Percentiles rank a stretch among this genome's conserved stretches.
Evolutionary conservation across 2,888 invertebrate genomes (phyloP).

Genomic region (Tipula confusa): DNA sequence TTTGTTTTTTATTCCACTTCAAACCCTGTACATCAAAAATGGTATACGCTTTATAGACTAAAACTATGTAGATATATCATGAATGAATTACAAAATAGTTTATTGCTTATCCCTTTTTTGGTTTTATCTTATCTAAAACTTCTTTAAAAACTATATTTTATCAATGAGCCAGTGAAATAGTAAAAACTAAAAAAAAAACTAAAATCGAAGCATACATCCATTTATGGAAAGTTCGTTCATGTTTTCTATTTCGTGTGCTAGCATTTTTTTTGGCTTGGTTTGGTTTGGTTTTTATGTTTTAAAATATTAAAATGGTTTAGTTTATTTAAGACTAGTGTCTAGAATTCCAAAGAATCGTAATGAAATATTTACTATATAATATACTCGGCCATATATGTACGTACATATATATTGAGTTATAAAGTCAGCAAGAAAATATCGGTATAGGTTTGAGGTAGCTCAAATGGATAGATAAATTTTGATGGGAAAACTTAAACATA

Average conservation of each 20-base stretch:
- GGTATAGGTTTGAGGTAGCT: background rate
- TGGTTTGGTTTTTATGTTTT: background rate
- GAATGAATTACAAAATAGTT: background rate
- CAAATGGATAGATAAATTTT: background rate
- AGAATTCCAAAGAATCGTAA: background rate
- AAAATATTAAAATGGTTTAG: conserved; percentile 12
- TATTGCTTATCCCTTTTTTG: background rate
- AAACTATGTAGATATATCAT: background rate
- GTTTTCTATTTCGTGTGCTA: background rate
- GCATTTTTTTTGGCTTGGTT: background rate
- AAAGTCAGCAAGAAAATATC: background rate
- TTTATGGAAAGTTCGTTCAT: background rate
- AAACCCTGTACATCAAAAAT: no score
- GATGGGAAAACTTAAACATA: background rate
- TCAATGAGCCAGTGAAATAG: background rate
- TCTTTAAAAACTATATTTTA: background rate
- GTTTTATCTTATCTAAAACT: background rate
- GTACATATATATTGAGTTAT: background rate
- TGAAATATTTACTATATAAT: background rate
- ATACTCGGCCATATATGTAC: no score
- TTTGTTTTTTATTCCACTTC: no score
- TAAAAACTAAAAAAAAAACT: no score
- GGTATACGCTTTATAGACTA: background rate
- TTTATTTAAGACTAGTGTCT: background rate
- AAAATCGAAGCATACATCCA: background rate